A percentile compares a stretch with the other conserved stretches of the same genome.
phyloP scores from a whole-genome alignment of 2,888 invertebrate genomes.

The Molanna angustata region DNA sequence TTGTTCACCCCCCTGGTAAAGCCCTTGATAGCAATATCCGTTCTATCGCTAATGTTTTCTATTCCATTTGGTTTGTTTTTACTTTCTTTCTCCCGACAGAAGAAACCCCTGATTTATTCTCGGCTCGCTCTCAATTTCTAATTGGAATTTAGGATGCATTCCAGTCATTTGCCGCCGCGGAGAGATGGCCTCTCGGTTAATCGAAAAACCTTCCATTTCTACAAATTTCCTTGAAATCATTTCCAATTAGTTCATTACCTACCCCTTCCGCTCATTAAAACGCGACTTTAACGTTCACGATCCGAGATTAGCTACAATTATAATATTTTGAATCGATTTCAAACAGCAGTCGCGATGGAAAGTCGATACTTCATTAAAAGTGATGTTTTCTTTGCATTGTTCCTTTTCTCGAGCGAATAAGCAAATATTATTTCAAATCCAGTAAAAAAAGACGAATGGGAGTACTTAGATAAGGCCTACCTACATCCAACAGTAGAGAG shows the following conservation, averaged over 20 bases:
- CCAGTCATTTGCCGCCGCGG: slow-evolving; percentile 9
- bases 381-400: too few species aligned
- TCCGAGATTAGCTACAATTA: too few species aligned
- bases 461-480: too few species aligned
- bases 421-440: too few species aligned
- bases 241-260: slow-evolving; percentile 1
- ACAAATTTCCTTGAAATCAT: neutral
- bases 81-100: slow-evolving; percentile 1
- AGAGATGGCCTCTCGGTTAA: neutral
- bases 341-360: too few species aligned
- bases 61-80: slow-evolving; percentile 26
- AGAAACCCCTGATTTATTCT: slow-evolving; percentile 25
- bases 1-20: slow-evolving; percentile 19
- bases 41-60: slow-evolving; percentile 27
- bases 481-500: too few species aligned
- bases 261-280: too few species aligned
- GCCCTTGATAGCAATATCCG: slow-evolving; percentile 31
- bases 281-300: too few species aligned
- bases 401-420: too few species aligned
- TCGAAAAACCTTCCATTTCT: neutral
- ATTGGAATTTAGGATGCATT: slow-evolving; percentile 21
- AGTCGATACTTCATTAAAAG: too few species aligned
- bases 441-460: too few species aligned
- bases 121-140: slow-evolving; percentile 21
- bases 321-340: too few species aligned